Base-by-base conservation (phyloP, 2,113 vertebrate genomes). In the Pholis gunnellus region DNA sequence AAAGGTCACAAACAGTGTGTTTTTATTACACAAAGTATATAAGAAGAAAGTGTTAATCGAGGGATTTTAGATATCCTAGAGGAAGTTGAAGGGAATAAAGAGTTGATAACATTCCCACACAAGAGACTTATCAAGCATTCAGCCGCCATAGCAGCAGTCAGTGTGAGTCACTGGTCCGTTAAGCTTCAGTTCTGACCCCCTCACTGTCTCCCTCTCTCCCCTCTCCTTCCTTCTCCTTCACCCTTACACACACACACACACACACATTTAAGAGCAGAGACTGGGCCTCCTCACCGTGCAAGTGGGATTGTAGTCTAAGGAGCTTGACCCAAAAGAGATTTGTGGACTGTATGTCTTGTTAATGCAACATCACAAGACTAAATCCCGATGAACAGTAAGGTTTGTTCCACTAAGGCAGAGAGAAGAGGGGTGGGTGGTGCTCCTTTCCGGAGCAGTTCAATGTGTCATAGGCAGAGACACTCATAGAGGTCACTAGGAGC, bases 131-230 rank as follows among this genome's bases (percentile, higher is more conserved):
- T 87, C 79, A 72, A 80, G 72, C 80, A 68, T 89, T 78, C 71
- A 79, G 78, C 70, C 76, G 60, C 72, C 79, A 84, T 89, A 56
- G 83, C 77, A 85, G 82, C 90, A 65, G 54, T 61, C 75, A 27
- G 25, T 15, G 42, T 85, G 88, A 87, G 44, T 74, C 78, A 82
- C 34, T 80, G 65, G 48, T 84, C 78, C 7, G 54, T 85, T 69
- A 72, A 79, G 56, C 75, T 67, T 80, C 72, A 52, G 64, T 4
- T 42, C 59, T 90, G 69, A 90, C n/a, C 67, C 71, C 60, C 54
- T 56, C 64, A 25, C 60, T 75, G 38, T 88, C 6, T 48, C 44
- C 18, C 8, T 25, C 15, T 38, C 6, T 38, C n/a, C 7, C 17
- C 15, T 38, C 6, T 40, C n/a, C 11, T 9, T 61, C 46, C 29